Conservation (phyloP, 2,113 vertebrate genomes). For the Triplophysa dalaica region DNA sequence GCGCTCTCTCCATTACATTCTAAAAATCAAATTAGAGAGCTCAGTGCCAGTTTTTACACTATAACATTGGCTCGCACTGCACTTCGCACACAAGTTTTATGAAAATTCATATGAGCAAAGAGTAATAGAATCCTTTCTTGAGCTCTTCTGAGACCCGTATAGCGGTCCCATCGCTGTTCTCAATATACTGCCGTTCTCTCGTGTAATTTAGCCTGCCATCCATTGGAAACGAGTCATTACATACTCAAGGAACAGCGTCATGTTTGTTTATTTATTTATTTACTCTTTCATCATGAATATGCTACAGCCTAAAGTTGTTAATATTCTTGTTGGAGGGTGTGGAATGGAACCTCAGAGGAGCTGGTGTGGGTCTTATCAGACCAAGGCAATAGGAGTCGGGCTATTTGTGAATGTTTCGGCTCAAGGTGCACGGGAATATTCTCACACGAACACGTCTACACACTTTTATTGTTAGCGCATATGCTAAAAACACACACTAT, state of each 20-base stretch:
- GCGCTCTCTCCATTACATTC: slow-evolving; percentile 13
- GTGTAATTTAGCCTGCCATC: background rate
- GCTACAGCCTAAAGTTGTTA: slow-evolving; percentile 16
- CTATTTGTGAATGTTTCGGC: background rate
- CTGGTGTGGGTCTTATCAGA: slow-evolving; percentile 25
- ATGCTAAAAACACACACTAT: background rate
- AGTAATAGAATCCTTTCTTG: slow-evolving; percentile 2
- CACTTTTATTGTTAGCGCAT: too few relatives aligned
- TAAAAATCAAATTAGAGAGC: slow-evolving; percentile 25
- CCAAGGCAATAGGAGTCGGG: background rate
- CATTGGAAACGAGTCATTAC: background rate
- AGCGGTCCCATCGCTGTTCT: background rate
- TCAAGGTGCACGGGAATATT: background rate
- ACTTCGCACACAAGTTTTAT: background rate
- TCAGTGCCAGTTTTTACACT: slow-evolving; percentile 14
- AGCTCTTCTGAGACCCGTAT: background rate
- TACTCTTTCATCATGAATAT: slow-evolving; percentile 9
- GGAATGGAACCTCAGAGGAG: slow-evolving; percentile 6
- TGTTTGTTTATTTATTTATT: slow-evolving; percentile 26
- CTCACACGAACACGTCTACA: background rate
- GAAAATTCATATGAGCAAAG: slow-evolving; percentile 21
- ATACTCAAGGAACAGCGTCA: background rate
- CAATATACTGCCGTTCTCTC: background rate
- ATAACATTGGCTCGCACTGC: background rate
- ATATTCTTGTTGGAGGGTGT: slow-evolving; percentile 33